Base-by-base conservation (phyloP, 2,797 vertebrate species). In the Balearica regulorum region DNA sequence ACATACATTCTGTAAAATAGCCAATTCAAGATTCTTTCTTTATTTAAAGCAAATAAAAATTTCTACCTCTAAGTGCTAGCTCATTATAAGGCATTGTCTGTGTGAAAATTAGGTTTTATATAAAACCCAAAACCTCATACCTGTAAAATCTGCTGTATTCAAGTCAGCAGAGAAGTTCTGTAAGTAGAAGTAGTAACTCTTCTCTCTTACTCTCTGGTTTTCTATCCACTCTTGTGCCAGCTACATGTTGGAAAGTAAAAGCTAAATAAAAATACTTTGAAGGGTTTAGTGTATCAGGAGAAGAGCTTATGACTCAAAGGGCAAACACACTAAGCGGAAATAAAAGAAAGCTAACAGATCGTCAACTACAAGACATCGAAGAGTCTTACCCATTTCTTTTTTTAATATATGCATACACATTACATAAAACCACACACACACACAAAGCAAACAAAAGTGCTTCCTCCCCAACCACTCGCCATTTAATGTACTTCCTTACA, bases 141-240 rank as follows among this genome's bases (percentile, higher is more conserved):
- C 98, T 95, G 94, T 96, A 92, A 99, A 98, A 68, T 97, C 97
- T 80, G 98, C 98, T 71, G 72, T 96, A 62, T 97, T 98, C 46
- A 96, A 92, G 26, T 98, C 97, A 21, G 91, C 80, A 85, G 92
- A 96, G 95, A 97, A 98, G 81, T 87, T 98, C 80, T 98, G 94
- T 61, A 98, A 90, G 48, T 76, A 78, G 51, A 98, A 96, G 53
- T n/a, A 88, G 79, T 96, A 97, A 73, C 94, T 93, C 76, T 69
- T 95, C 86, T 95, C 96, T 76, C 82, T 97, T 25, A n/a, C 37
- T 66, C 22, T 95, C 78, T 94, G 97, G 72, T 96, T 98, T 71
- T 94, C 97, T 37, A 88, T 13, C 98, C 98, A 98, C 21, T 98
- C 98, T 73, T 98, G 98, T 16, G 96, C 98, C 83, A 98, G 88